These are phyloP conservation scores for Gymnocheta viridis DNA, from an alignment of 2,888 invertebrate species.

Conservation along the genomic window DNA sequence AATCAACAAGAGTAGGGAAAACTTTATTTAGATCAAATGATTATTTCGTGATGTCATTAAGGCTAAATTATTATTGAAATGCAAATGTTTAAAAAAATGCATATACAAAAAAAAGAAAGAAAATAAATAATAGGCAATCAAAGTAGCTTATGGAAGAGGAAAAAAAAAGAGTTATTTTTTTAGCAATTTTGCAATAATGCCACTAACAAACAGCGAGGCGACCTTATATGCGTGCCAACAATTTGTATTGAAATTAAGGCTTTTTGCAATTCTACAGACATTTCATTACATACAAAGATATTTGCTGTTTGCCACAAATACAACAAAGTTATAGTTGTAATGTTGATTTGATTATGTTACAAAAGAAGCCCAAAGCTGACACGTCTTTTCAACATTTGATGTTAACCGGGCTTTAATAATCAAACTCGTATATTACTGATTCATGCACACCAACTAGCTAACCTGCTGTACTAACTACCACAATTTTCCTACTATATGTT, in stretches of 20 bases:
- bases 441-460: background rate
- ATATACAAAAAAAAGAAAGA: background rate
- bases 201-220: constrained; percentile 10
- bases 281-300: constrained; percentile 2
- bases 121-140: constrained; percentile 46
- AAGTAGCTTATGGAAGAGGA: background rate
- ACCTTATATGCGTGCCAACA: constrained; percentile 68
- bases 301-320: background rate
- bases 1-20: background rate
- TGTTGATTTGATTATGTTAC: constrained; percentile 40
- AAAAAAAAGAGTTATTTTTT: background rate
- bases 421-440: constrained; percentile 48
- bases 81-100: constrained; percentile 36
- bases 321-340: constrained; percentile 21
- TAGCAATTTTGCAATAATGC: constrained; percentile 24
- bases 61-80: constrained; percentile 24
- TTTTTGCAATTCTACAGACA: constrained; percentile 13
- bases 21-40: constrained; percentile 49
- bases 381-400: constrained; percentile 65
- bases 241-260: constrained; percentile 61
- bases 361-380: constrained; percentile 66
- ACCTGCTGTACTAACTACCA: background rate
- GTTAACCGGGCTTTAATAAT: constrained; percentile 58
- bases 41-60: constrained; percentile 64
- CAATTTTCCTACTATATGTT: constrained; percentile 1